Base-by-base conservation (phyloP, 64 coral and sea anemone genomes). In the Actinia equina region DNA sequence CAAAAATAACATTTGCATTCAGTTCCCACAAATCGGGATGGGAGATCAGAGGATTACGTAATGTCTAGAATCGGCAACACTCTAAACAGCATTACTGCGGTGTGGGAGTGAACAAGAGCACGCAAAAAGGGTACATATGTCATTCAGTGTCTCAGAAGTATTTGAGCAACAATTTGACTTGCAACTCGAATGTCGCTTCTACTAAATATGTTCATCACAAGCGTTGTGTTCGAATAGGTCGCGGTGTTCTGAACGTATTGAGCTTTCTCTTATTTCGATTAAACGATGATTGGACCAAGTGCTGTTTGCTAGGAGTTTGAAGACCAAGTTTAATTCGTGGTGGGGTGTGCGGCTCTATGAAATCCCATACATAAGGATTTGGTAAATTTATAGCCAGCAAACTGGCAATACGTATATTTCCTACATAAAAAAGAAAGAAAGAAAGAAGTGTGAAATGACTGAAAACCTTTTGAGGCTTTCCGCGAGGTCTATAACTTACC, bases 271-370 rank as follows among this genome's bases (percentile, higher is more conserved):
- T 85, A 43, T 78, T 92, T 46, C 22, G 67, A 23, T 76, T 80
- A 49, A 95, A 95, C 2, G 94, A 92, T 25, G 94, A 95, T 63
- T 92, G 64, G 84, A 78, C 90, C 19, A 95, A 43, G 86, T 95
- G 94, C 57, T 87, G 87, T 79, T 87, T 95, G 30, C 62, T 87
- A 82, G 94, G 94, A 86, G 86, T 95, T 77, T 95, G 89, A 77
- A 96, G 91, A 51, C 94, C 94, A 79, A 96, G 90, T 67, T 92
- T 89, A 25, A 96, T 92, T 64, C 88, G 54, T 59, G 94, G 90
- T 7, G 94, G 94, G 63, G 94, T 96, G 86, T 96, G 94, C 7
- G 94, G 94, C 19, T 96, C 94, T 42, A 96, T 89, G n/a, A 92
- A 85, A 30, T 96, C 94, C 94, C 90, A 96, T 25, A 92, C 94